Percentiles rank a stretch among this genome's conserved stretches.
These are phyloP conservation scores for Astur gentilis DNA, from an alignment of 2,113 vertebrate genomes.

Conservation along the genomic window DNA sequence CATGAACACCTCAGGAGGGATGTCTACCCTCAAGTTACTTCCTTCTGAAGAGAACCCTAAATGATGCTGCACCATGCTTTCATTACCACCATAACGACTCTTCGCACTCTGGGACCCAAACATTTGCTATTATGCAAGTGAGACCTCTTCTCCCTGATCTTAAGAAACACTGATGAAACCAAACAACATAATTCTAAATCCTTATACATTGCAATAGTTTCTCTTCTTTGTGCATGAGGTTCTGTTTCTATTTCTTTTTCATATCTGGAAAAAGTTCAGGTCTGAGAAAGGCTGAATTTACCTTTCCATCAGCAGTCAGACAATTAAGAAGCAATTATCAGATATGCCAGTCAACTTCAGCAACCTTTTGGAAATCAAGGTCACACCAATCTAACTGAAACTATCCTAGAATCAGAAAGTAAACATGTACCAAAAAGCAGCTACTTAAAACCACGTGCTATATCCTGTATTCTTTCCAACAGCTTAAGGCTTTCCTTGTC, in stretches of 20 bases:
- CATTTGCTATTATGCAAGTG: neutral
- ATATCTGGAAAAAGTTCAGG: neutral
- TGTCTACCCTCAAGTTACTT: neutral
- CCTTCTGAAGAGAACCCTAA: neutral
- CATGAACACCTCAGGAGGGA: neutral
- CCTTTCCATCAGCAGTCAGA: neutral
- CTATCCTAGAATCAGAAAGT: neutral
- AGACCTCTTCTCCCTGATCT: neutral
- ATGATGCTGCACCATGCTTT: neutral
- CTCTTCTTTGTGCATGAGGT: neutral
- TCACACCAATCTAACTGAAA: neutral
- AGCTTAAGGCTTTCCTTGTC: neutral
- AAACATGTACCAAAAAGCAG: neutral
- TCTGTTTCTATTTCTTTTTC: neutral
- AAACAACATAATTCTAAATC: neutral
- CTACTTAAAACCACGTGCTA: neutral
- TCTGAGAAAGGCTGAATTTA: neutral
- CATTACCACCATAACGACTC: rapidly evolving
- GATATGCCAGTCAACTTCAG: neutral
- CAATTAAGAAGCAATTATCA: neutral
- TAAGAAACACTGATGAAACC: neutral
- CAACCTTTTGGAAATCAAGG: neutral
- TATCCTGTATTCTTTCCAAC: neutral
- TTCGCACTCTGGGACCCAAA: neutral
- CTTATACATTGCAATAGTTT: neutral